A percentile compares a stretch with the other conserved stretches of the same genome.
Evolutionary conservation across 2,113 vertebrate genomes (phyloP).

Genomic region (Mormyrus iriodes): DNA sequence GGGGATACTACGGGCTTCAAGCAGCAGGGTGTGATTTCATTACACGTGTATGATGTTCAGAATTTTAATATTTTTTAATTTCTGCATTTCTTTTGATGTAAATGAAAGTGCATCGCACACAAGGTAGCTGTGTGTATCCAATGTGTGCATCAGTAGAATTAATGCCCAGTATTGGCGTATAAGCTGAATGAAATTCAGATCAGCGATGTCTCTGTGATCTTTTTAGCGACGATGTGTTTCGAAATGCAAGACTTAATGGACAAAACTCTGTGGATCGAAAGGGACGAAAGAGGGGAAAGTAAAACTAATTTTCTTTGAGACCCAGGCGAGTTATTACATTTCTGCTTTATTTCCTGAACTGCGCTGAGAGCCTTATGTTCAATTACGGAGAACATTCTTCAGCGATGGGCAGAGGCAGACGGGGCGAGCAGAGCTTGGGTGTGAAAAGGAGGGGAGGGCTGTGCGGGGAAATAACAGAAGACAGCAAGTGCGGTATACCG

Average conservation of each 20-base stretch:
- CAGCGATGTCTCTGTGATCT: background rate
- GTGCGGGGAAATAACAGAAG: conserved; percentile 16
- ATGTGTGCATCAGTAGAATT: background rate
- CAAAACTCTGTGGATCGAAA: background rate
- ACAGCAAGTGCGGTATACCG: conserved; percentile 33
- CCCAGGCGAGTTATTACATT: conserved; percentile 46
- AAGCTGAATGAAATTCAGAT: background rate
- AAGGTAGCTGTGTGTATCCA: background rate
- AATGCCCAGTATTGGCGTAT: background rate
- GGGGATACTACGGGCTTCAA: background rate
- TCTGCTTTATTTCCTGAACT: conserved; percentile 49
- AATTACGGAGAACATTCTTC: conserved; percentile 61
- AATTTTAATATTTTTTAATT: background rate
- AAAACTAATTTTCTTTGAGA: conserved; percentile 43
- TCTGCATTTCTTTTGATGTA: background rate
- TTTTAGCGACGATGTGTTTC: conserved; percentile 16
- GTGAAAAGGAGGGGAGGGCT: background rate
- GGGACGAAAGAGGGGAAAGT: conserved; percentile 31
- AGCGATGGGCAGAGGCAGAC: conserved; percentile 16
- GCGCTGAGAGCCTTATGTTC: conserved; percentile 56
- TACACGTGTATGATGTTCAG: background rate
- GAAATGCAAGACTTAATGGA: conserved; percentile 10
- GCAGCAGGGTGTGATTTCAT: background rate
- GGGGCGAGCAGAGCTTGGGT: background rate
- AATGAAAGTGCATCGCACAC: background rate